These are phyloP conservation scores for Octodonta nipae DNA, from an alignment of 2,888 invertebrate species.

Conservation along the genomic window DNA sequence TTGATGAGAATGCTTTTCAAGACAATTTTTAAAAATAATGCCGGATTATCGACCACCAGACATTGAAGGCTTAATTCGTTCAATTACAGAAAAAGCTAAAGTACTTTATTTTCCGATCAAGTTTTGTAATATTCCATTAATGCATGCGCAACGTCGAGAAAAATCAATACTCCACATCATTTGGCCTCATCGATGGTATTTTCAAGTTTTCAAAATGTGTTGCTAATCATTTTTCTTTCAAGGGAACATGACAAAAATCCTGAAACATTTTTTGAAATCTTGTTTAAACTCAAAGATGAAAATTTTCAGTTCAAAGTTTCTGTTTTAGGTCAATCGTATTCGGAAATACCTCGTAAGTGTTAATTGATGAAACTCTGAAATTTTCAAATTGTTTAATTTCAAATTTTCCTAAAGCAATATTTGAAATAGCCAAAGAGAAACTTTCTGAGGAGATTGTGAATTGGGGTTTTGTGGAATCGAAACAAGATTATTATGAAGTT, in stretches of 20 bases:
- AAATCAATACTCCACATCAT: slow-evolving; percentile 42
- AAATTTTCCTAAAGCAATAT: too few species aligned
- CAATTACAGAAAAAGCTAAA: slow-evolving; percentile 46
- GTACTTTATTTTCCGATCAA: slow-evolving; percentile 43
- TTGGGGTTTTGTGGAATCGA: slow-evolving; percentile 46
- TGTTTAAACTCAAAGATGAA: too few species aligned
- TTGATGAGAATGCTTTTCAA: too few species aligned
- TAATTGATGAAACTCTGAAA: too few species aligned
- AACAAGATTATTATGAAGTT: slow-evolving; percentile 44
- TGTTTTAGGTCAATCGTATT: too few species aligned
- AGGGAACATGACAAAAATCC: too few species aligned
- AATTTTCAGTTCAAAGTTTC: too few species aligned
- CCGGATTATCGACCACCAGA: slow-evolving; percentile 50
- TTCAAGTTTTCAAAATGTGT: too few species aligned
- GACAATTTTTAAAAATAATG: slow-evolving; percentile 50
- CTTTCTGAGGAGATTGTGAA: slow-evolving; percentile 39
- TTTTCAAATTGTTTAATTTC: too few species aligned
- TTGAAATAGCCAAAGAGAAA: slow-evolving; percentile 39
- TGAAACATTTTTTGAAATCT: too few species aligned
- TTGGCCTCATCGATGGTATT: slow-evolving; percentile 70
- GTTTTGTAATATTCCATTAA: slow-evolving; percentile 14
- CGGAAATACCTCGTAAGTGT: too few species aligned
- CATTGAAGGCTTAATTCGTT: slow-evolving; percentile 38
- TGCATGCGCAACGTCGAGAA: slow-evolving; percentile 7
- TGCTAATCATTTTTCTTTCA: too few species aligned